phyloP scores from a whole-genome alignment of 2,888 invertebrate genomes.

The Congeria kusceri region DNA sequence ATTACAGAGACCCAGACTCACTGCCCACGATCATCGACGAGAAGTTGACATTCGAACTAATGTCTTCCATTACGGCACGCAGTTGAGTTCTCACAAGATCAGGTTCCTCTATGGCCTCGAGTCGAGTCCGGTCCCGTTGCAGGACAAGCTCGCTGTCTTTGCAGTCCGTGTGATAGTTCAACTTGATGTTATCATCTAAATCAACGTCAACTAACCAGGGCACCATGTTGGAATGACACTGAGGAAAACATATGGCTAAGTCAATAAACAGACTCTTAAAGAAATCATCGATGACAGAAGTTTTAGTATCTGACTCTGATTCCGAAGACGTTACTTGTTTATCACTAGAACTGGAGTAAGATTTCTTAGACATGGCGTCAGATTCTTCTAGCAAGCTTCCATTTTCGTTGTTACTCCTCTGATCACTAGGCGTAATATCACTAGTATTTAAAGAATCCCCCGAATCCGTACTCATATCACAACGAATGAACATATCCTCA shows the following conservation, averaged over 20 bases:
- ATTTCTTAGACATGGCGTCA: slow-evolving; percentile 63
- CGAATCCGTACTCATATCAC: slow-evolving; percentile 48
- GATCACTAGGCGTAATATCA: slow-evolving; percentile 83
- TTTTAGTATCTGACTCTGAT: slow-evolving; percentile 51
- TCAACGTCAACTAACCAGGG: slow-evolving; percentile 90
- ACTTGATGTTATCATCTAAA: slow-evolving; percentile 90
- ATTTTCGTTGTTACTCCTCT: slow-evolving; percentile 77
- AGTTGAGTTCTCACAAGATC: slow-evolving; percentile 91
- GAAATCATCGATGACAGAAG: slow-evolving; percentile 24
- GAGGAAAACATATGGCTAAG: slow-evolving; percentile 73
- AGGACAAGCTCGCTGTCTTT: slow-evolving; percentile 88
- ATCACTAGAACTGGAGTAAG: slow-evolving; percentile 60
- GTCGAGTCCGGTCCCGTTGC: slow-evolving; percentile 88
- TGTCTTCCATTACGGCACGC: slow-evolving; percentile 70
- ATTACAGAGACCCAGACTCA: slow-evolving; percentile 17
- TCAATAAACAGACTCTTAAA: slow-evolving; percentile 60
- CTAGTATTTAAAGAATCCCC: slow-evolving; percentile 74
- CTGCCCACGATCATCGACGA: slow-evolving; percentile 22
- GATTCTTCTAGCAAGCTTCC: slow-evolving; percentile 84
- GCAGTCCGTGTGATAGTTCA: slow-evolving; percentile 89
- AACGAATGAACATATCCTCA: slow-evolving; percentile 40
- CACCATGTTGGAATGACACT: slow-evolving; percentile 85
- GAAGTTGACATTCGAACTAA: slow-evolving; percentile 37
- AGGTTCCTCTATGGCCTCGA: slow-evolving; percentile 88
- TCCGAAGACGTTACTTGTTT: slow-evolving; percentile 57